Percentiles rank a stretch among this genome's conserved stretches.
Conservation (phyloP, 2,113 vertebrate species). For the Salminus brasiliensis region DNA sequence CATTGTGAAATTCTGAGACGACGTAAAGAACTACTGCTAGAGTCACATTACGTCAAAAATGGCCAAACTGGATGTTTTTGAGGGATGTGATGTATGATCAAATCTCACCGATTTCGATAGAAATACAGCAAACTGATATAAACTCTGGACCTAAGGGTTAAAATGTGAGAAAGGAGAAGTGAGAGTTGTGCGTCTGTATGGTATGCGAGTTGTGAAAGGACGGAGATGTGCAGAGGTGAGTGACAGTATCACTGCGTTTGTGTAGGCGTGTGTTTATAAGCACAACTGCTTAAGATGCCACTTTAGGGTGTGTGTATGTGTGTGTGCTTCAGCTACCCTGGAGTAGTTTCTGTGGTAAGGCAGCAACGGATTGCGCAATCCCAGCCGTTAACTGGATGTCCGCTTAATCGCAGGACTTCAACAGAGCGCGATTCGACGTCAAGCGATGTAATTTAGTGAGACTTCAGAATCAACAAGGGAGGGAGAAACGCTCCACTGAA, state of each 20-base stretch:
- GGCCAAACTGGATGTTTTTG: too few species aligned
- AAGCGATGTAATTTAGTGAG: not conserved
- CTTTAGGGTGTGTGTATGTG: constrained; percentile 30
- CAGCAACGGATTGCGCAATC: not conserved
- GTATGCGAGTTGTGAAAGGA: not conserved
- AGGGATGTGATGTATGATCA: too few species aligned
- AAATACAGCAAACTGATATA: not conserved
- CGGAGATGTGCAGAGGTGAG: not conserved
- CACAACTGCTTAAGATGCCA: constrained; percentile 24
- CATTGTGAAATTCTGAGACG: too few species aligned
- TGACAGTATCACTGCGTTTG: not conserved
- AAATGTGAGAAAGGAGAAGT: not conserved
- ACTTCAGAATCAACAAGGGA: not conserved
- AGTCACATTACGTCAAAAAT: too few species aligned
- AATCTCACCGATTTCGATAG: too few species aligned
- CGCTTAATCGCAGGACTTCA: not conserved
- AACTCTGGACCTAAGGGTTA: not conserved
- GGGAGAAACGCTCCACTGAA: not conserved
- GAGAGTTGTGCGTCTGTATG: not conserved
- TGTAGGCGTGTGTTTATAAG: constrained; percentile 19
- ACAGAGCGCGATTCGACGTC: not conserved
- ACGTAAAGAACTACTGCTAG: too few species aligned
- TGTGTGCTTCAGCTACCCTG: not conserved
- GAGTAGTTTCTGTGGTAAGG: constrained; percentile 2
- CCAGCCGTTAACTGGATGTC: not conserved